Evolutionary conservation across 2,888 invertebrate genomes (phyloP).

Genomic region (Ennomos quercinarius): DNA sequence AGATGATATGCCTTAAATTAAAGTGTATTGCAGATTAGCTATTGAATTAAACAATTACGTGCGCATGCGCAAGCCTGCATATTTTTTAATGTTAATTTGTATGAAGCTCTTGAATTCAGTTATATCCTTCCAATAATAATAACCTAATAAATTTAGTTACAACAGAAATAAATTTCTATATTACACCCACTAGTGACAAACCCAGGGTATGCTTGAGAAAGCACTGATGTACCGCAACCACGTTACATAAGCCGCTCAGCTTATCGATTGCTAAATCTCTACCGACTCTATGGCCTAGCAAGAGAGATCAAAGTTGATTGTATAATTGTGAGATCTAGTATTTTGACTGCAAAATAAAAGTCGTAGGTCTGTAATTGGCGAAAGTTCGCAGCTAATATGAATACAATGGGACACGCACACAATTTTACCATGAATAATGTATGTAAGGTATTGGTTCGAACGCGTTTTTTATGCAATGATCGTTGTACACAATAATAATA

Average conservation of each 20-base stretch:
- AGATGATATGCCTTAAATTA: too few relatives aligned
- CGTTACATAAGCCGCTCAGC: neutral
- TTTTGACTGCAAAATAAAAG: conserved; percentile 1
- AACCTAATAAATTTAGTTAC: conserved; percentile 15
- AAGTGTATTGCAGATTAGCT: too few relatives aligned
- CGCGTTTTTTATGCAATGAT: conserved; percentile 70
- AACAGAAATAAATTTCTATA: conserved; percentile 38
- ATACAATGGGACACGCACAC: conserved; percentile 76
- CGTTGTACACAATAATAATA: conserved; percentile 58
- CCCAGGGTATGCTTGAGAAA: conserved; percentile 66
- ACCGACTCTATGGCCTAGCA: conserved; percentile 29
- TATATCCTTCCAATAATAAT: too few relatives aligned
- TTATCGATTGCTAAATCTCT: conserved; percentile 10
- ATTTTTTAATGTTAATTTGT: too few relatives aligned
- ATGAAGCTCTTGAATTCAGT: too few relatives aligned
- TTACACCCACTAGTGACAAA: conserved; percentile 51
- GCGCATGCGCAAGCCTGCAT: too few relatives aligned
- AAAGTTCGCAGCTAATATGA: conserved; percentile 76
- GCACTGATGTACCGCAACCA: conserved; percentile 45
- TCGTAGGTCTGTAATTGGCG: conserved; percentile 66
- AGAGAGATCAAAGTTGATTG: conserved; percentile 3
- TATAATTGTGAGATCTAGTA: neutral
- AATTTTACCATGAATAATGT: conserved; percentile 74
- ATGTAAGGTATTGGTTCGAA: conserved; percentile 55
- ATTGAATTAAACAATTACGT: too few relatives aligned